Base-by-base conservation (phyloP, 2,888 invertebrate species). In the Litoditis marina region DNA sequence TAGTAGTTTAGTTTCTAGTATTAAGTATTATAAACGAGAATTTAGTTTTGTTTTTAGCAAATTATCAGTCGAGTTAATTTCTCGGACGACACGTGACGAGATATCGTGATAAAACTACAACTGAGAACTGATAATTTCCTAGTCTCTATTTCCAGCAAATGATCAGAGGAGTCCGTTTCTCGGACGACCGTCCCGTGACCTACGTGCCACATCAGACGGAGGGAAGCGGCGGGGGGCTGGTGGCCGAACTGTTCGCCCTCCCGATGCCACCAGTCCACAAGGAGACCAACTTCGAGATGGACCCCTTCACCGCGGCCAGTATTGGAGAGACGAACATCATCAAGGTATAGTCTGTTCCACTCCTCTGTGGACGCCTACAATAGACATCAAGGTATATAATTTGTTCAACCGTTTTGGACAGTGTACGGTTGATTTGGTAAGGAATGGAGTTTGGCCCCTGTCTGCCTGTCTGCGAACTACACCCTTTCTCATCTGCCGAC, bases 281-380 rank as follows among this genome's bases (percentile, higher is more conserved):
- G 25, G 76, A 73, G 8, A 49, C 49, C 7, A 46, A 55, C 25
- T 72, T 66, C 51, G 32, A 63, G 36, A 74, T 76, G 76, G 76
- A 76, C 54, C 61, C 66, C 27, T 69, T 63, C 49, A 76, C 76
- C 1, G 76, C 76, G 3, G 73, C 76, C 19, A 74, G 72, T 36
- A 71, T 76, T 46, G 76, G 76, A n/a, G 73, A 76, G 30, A 52
- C 59, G 4, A 60, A 63, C n/a, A 58, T 58, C 16, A 59, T 75
- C 2, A 53, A 58, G 47, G 64, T 63, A 44, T 25, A 28, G 22
- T 7, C 16, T 31, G 7, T 47, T 25, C n/a, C 0, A n/a, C 42
- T 8, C 19, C 19, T n/a, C n/a, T n/a, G n/a, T n/a, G n/a, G n/a
- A n/a, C n/a, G n/a, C n/a, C n/a, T n/a, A n/a, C n/a, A n/a, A n/a